Evolutionary conservation across 2,797 vertebrate species (phyloP).

Genomic region (Uromys caudimaculatus): DNA sequence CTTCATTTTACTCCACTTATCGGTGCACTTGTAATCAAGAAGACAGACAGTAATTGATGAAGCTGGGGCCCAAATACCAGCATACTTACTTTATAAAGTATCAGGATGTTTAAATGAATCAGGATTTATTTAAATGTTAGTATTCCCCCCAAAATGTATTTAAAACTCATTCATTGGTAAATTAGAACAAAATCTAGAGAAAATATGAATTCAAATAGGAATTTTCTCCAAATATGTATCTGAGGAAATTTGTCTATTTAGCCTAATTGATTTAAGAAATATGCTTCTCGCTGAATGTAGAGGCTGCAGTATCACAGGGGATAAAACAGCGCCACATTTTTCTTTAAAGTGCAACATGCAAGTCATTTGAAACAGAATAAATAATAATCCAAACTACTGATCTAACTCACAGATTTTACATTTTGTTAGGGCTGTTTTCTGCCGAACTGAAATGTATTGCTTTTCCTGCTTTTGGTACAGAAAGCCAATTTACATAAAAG

Average conservation of each 20-base stretch:
- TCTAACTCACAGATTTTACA: conserved; percentile 1
- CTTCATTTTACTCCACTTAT: conserved; percentile 83
- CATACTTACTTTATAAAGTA: conserved; percentile 75
- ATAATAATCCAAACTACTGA: conserved; percentile 53
- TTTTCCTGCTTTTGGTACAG: not conserved
- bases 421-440: conserved; percentile 5
- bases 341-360: conserved; percentile 15
- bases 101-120: conserved; percentile 72
- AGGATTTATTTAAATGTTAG: conserved; percentile 70
- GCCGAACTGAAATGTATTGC: conserved; percentile 10
- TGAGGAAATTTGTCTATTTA: not conserved
- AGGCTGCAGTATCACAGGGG: not conserved
- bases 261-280: conserved; percentile 5
- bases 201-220: conserved; percentile 23
- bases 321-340: not conserved
- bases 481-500: conserved; percentile 62
- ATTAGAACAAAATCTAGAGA: conserved; percentile 57
- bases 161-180: conserved; percentile 74
- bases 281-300: not conserved
- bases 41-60: conserved; percentile 71
- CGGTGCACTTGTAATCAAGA: conserved; percentile 78
- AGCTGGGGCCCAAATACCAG: conserved; percentile 65
- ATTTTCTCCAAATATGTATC: conserved; percentile 39
- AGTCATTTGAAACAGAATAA: not conserved
- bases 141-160: conserved; percentile 43